Evolutionary conservation across 2,888 invertebrate species (phyloP), one percentile per base, ranked within the genome.

Genomic region (Steromphala cineraria): DNA sequence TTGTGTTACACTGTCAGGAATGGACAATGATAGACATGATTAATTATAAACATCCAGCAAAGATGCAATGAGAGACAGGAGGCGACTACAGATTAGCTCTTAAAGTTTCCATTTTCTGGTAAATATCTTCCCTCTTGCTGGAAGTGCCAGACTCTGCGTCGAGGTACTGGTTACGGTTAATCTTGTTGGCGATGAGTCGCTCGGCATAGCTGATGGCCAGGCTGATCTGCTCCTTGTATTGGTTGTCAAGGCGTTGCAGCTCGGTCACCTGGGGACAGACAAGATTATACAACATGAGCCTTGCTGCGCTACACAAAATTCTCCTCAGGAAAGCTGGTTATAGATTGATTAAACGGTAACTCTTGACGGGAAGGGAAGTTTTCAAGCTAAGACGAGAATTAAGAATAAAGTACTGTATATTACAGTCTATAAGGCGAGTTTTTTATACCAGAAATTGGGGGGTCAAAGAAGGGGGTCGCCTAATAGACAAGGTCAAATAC

Each of bases 151-250:
- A 92, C 87, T 96, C 96, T 19, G 94, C 94, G 62, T 95, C 95
- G 55, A 95, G 91, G 90, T 95, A 96, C 84, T 94, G 94, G 81
- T 94, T 94, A 82, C 95, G 94, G 76, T 93, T 93, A 86, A 95
- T 94, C 92, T 95, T 95, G 13, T 95, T 95, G 4, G 94, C 94
- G 24, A 95, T 95, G 56, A 96, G 92, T 89, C 95, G 95, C 85
- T 96, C 96, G n/a, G 95, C 94, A 82, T 94, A 94, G 21, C 94
- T 91, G 24, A 94, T 93, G 71, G 91, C 91, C 46, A 88, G 81
- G 56, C 78, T 87, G 76, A 93, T 89, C 87, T 92, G 90, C 19
- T 93, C 93, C 80, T 91, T 90, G 87, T 92, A 91, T 81, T 89
- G 90, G 40, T 84, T 79, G 90, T 96, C 96, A 84, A 94, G 89